Percentiles rank a stretch among this genome's conserved stretches.
phyloP scores from a whole-genome alignment of 2,797 vertebrate species.

The Parauchenoglanis ngamensis region DNA sequence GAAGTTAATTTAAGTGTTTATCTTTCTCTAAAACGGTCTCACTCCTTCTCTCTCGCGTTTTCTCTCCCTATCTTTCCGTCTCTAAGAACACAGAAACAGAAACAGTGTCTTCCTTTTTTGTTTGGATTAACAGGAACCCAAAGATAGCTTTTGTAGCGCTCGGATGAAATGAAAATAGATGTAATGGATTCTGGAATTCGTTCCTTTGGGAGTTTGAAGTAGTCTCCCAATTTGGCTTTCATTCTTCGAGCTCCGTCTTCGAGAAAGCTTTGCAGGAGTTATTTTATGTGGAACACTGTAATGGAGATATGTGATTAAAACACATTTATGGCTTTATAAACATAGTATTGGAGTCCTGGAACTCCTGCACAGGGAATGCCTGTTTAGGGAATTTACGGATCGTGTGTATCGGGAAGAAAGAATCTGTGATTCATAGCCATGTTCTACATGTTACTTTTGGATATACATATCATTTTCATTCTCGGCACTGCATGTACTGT shows the following conservation, averaged over 20 bases:
- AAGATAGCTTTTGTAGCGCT: conserved; percentile 38
- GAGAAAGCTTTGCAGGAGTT: background rate
- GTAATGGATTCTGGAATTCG: conserved; percentile 37
- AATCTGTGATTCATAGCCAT: background rate
- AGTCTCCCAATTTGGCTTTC: conserved; percentile 34
- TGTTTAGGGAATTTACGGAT: background rate
- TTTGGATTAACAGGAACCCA: conserved; percentile 48
- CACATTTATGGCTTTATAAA: conserved; percentile 10
- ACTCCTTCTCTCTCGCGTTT: background rate
- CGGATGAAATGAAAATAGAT: conserved; percentile 45
- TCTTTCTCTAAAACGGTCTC: background rate
- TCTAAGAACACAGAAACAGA: conserved; percentile 24
- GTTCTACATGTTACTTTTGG: background rate
- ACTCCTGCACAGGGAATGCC: background rate
- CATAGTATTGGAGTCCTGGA: background rate
- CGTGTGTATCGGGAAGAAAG: background rate
- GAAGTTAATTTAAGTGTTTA: background rate
- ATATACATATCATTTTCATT: background rate
- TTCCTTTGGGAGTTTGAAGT: conserved; percentile 35
- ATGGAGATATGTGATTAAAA: background rate
- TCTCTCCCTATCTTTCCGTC: conserved; percentile 18
- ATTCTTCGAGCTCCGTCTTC: background rate
- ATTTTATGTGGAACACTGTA: background rate
- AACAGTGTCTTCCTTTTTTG: conserved; percentile 43
- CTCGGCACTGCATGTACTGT: background rate